Evolutionary conservation across 2,113 vertebrate genomes (phyloP).

Genomic region (Vireo altiloquus): DNA sequence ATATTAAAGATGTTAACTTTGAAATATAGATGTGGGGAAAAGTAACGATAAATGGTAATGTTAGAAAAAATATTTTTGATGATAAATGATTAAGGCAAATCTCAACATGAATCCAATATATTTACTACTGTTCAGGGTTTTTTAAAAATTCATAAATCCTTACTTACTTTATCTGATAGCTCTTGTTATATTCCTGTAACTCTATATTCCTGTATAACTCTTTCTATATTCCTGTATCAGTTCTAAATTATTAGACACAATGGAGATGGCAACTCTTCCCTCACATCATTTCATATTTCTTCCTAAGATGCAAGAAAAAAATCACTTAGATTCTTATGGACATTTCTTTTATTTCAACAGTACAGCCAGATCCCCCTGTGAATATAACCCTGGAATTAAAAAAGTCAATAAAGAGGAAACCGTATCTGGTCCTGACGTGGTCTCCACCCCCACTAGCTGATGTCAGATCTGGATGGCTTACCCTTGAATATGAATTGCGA

Average conservation of each 20-base stretch:
- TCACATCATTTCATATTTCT: neutral
- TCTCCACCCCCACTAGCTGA: slow-evolving; percentile 80
- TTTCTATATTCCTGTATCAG: neutral
- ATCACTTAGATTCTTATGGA: neutral
- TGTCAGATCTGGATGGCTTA: slow-evolving; percentile 88
- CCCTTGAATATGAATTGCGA: slow-evolving; percentile 85
- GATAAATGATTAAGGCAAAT: neutral
- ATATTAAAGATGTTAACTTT: neutral
- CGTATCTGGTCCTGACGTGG: slow-evolving; percentile 81
- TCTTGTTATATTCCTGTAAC: no score
- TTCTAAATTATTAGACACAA: neutral
- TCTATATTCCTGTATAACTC: no score
- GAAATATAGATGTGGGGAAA: neutral
- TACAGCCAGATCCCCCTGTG: slow-evolving; percentile 86
- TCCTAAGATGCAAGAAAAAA: neutral
- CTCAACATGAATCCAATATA: neutral
- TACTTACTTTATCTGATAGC: neutral
- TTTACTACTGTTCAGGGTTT: accelerated
- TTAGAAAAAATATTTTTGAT: neutral
- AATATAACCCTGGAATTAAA: slow-evolving; percentile 75
- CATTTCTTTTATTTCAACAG: slow-evolving; percentile 68
- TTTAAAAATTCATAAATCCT: neutral
- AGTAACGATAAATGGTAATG: neutral
- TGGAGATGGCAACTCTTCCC: neutral
- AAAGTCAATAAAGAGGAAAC: slow-evolving; percentile 62